Evolutionary conservation across 2,888 invertebrate species (phyloP).

Genomic region (Hofmannophila pseudospretella): DNA sequence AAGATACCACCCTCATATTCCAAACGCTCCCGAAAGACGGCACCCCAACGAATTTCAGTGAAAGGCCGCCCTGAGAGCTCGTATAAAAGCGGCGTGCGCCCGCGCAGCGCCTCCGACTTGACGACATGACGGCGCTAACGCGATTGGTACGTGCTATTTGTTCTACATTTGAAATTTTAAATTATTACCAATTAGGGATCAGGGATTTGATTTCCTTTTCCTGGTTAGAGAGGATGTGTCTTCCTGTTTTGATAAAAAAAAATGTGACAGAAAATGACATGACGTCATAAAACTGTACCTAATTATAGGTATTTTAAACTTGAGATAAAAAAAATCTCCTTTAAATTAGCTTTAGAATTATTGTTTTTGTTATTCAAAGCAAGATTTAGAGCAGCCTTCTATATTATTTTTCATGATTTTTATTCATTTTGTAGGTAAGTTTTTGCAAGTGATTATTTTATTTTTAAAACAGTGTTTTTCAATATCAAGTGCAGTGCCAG

Average conservation of each 20-base stretch:
- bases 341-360: too few species aligned
- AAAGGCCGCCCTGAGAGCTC: slow-evolving; percentile 53
- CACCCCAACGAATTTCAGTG: slow-evolving; percentile 34
- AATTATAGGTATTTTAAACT: not conserved
- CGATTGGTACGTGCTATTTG: slow-evolving; percentile 60
- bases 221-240: not conserved
- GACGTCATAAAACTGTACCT: not conserved
- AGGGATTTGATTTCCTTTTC: not conserved
- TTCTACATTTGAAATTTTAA: slow-evolving; percentile 25
- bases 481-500: slow-evolving; percentile 10
- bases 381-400: too few species aligned
- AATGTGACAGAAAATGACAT: too few species aligned
- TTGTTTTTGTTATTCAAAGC: too few species aligned
- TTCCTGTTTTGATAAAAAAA: not conserved
- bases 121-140: slow-evolving; percentile 61
- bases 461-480: not conserved
- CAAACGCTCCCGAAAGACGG: too few species aligned
- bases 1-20: too few species aligned
- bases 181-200: not conserved
- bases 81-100: slow-evolving; percentile 59
- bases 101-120: slow-evolving; percentile 66
- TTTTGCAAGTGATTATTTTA: too few species aligned
- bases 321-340: too few species aligned
- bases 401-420: too few species aligned
- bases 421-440: too few species aligned